These are phyloP conservation scores for Wasmannia auropunctata DNA, from an alignment of 1,140 invertebrate species.

Conservation along the genomic window DNA sequence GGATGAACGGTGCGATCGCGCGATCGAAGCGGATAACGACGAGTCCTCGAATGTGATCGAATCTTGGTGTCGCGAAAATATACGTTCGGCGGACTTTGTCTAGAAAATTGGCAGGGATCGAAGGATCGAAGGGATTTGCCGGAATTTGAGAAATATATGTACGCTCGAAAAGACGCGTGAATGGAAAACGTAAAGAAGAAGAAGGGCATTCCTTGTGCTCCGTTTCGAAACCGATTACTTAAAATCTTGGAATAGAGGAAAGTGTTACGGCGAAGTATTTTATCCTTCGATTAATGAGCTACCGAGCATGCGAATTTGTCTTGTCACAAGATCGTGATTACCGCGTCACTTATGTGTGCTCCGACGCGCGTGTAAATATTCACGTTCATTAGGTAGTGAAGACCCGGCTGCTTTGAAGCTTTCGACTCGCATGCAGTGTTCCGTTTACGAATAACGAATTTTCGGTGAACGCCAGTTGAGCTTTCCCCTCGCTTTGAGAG, in stretches of 20 bases:
- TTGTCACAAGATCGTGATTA: not conserved
- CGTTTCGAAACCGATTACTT: not conserved
- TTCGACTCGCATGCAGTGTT: not conserved
- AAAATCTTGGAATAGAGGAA: not conserved
- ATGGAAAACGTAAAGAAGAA: not conserved
- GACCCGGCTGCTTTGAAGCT: constrained; percentile 5
- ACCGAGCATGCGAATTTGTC: not conserved
- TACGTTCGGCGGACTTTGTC: not conserved
- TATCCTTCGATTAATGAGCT: not conserved
- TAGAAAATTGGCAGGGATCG: not conserved
- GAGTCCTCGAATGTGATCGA: not conserved
- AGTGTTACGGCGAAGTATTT: not conserved
- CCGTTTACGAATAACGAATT: constrained; percentile 14
- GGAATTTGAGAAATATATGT: constrained; percentile 4
- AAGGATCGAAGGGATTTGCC: not conserved
- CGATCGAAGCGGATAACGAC: not conserved
- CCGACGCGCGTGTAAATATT: constrained; percentile 19
- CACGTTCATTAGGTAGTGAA: not conserved
- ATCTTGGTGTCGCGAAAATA: not conserved
- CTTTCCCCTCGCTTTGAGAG: constrained; percentile 8
- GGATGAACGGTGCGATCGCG: not conserved
- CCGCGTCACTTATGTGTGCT: not conserved
- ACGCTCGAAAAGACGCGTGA: not conserved
- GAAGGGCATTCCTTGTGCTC: not conserved
- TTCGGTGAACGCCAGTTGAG: constrained; percentile 18